Evolutionary conservation across 2,888 invertebrate genomes (phyloP).

Genomic region (Stegana nigrithorax): DNA sequence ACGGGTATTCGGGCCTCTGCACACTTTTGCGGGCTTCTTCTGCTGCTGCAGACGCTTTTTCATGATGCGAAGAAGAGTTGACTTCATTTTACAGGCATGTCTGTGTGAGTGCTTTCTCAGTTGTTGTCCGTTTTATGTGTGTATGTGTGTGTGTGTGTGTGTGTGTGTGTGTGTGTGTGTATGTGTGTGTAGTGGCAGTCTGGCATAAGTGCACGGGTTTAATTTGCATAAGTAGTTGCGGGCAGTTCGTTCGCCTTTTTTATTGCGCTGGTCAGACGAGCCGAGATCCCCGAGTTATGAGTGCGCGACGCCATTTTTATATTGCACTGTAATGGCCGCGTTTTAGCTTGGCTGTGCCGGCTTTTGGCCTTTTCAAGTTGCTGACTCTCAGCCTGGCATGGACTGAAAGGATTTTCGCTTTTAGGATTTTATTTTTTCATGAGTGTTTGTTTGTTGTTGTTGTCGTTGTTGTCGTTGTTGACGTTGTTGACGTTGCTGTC

Average conservation of each 20-base stretch:
- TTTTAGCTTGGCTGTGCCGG: not conserved
- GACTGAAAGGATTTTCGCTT: not conserved
- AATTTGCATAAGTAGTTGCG: constrained; percentile 18
- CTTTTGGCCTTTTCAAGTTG: not conserved
- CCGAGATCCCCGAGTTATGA: not conserved
- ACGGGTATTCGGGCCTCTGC: too few relatives aligned
- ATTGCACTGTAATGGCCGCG: not conserved
- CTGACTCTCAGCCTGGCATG: too few relatives aligned
- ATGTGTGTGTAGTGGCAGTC: not conserved
- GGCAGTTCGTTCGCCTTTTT: not conserved
- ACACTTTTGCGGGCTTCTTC: not conserved
- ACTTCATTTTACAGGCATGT: too few relatives aligned
- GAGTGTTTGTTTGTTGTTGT: too few relatives aligned
- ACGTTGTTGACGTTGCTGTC: too few relatives aligned
- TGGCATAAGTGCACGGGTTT: constrained; percentile 14
- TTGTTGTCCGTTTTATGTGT: not conserved
- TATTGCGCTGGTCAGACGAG: not conserved
- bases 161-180: not conserved
- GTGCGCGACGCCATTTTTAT: not conserved
- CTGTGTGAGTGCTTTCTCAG: too few relatives aligned
- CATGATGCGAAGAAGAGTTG: not conserved
- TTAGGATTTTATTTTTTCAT: not conserved
- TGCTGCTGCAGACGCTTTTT: not conserved
- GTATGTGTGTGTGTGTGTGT: not conserved
- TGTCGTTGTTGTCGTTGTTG: too few relatives aligned